phyloP scores from a whole-genome alignment of 2,888 invertebrate genomes.

The Calameuta filiformis region DNA sequence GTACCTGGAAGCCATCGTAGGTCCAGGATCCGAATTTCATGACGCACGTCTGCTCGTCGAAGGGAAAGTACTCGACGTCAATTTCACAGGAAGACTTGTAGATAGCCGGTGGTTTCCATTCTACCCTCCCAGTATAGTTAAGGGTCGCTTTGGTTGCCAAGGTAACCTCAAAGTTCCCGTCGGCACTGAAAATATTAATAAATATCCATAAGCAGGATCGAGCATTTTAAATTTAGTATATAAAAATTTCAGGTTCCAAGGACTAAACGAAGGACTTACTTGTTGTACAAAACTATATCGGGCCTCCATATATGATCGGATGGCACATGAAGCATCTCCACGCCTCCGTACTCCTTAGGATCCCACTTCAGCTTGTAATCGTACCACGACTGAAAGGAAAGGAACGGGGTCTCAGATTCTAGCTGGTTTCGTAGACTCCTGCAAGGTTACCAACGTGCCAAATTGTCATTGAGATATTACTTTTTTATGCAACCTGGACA shows the following conservation, averaged over 20 bases:
- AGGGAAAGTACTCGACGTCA: conserved; percentile 87
- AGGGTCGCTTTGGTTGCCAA: conserved; percentile 85
- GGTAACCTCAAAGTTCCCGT: conserved; percentile 88
- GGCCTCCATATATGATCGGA: conserved; percentile 88
- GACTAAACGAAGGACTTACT: conserved; percentile 69
- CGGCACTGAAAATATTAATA: conserved; percentile 71
- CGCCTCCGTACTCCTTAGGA: conserved; percentile 86
- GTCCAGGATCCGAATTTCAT: conserved; percentile 91
- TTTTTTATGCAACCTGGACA: too few relatives aligned
- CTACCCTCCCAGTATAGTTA: conserved; percentile 83
- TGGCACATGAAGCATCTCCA: conserved; percentile 86
- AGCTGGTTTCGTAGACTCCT: too few relatives aligned
- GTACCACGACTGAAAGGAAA: conserved; percentile 79
- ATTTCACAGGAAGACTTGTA: conserved; percentile 91
- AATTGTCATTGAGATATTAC: too few relatives aligned
- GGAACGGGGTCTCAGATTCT: background rate
- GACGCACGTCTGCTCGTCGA: conserved; percentile 88
- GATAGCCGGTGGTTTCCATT: conserved; percentile 93
- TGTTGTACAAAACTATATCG: conserved; percentile 85
- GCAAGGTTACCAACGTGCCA: too few relatives aligned
- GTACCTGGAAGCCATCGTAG: conserved; percentile 82
- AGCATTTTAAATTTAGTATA: too few relatives aligned
- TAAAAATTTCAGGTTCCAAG: background rate
- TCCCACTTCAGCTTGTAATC: conserved; percentile 90
- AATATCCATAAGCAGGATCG: too few relatives aligned